Conservation (phyloP, 2,797 vertebrate genomes). For the Atherinosoma microstoma region DNA sequence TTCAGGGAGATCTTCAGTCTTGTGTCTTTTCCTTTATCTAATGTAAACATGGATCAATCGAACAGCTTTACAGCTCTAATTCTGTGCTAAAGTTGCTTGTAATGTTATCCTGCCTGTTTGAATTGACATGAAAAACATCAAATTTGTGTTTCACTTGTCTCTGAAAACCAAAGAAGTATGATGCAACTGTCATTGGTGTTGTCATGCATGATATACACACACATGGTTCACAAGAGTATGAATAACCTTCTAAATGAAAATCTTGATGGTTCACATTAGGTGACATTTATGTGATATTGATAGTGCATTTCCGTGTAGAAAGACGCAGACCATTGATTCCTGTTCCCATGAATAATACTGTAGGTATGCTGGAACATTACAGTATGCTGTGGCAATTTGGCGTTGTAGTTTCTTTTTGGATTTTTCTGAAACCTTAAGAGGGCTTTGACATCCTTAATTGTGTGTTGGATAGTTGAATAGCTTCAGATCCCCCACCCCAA, state of each 20-base stretch:
- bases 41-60: background rate
- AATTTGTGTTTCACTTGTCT: conserved; percentile 1
- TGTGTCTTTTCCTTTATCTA: background rate
- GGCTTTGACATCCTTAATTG: background rate
- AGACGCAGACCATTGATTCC: background rate
- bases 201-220: background rate
- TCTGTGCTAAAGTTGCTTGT: conserved; percentile 9
- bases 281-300: background rate
- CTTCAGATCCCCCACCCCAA: background rate
- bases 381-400: background rate
- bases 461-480: background rate
- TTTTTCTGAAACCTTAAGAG: background rate
- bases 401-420: background rate
- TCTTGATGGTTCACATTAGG: background rate
- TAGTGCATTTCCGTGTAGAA: background rate
- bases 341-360: background rate
- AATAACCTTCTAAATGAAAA: background rate
- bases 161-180: background rate
- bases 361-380: background rate
- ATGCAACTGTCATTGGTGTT: background rate
- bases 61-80: conserved; percentile 7
- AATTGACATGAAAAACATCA: background rate
- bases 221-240: background rate
- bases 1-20: background rate
- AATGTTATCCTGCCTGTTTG: conserved; percentile 74